A percentile compares a stretch with the other conserved stretches of the same genome.
phyloP scores from a whole-genome alignment of 2,888 invertebrate species.

The Parascotia fuliginaria region DNA sequence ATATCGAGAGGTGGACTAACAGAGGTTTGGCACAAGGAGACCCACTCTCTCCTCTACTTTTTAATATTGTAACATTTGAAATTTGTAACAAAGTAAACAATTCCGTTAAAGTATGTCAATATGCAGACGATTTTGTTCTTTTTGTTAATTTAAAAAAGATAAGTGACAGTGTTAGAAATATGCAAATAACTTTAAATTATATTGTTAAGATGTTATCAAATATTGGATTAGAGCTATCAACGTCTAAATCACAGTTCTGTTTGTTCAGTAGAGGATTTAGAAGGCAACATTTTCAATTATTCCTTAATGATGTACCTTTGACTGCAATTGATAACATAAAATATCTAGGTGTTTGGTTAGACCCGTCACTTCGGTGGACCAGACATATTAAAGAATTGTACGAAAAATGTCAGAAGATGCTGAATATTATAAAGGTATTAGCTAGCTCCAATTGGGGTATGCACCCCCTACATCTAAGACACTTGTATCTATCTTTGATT shows the following conservation, averaged over 20 bases:
- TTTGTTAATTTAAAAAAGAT: constrained; percentile 15
- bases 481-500: not conserved
- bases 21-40: constrained; percentile 39
- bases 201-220: not conserved
- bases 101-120: constrained; percentile 24
- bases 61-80: constrained; percentile 28
- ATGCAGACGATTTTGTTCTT: constrained; percentile 41
- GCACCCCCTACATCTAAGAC: not conserved
- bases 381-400: not conserved
- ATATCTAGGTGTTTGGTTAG: constrained; percentile 10
- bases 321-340: not conserved
- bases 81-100: constrained; percentile 6
- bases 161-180: too few species aligned
- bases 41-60: constrained; percentile 39
- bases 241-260: constrained; percentile 2
- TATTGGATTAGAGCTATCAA: not conserved
- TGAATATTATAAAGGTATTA: not conserved
- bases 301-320: not conserved
- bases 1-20: constrained; percentile 11
- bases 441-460: not conserved
- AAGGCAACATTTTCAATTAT: not conserved
- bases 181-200: not conserved
- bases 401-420: not conserved
- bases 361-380: not conserved
- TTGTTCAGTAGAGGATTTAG: constrained; percentile 9